phyloP scores from a whole-genome alignment of 2,113 vertebrate species.

The Eudyptes chrysolophus region DNA sequence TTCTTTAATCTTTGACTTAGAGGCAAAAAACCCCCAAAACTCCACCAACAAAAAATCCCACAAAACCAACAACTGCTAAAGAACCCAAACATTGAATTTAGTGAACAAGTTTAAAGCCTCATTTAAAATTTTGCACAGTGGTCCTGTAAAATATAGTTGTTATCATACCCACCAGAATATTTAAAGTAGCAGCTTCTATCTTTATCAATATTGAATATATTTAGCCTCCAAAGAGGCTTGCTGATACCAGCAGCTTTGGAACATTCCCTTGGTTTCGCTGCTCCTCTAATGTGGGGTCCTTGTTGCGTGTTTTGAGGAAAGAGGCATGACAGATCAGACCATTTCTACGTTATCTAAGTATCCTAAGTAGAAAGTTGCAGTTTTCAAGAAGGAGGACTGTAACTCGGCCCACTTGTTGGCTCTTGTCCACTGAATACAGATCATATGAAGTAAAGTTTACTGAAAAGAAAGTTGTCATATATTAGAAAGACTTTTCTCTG shows the following conservation, averaged over 20 bases:
- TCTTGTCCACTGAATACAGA: not conserved
- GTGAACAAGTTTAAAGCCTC: not conserved
- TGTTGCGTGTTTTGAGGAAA: not conserved
- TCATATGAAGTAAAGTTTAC: not conserved
- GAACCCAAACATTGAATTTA: not conserved
- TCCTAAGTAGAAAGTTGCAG: not conserved
- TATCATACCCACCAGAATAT: not conserved
- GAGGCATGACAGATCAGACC: not conserved
- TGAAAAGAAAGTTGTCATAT: not conserved
- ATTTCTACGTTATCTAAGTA: fast-evolving
- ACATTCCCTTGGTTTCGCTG: not conserved
- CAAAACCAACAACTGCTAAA: not conserved
- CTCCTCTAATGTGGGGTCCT: not conserved
- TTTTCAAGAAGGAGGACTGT: not conserved
- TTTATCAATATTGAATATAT: not conserved
- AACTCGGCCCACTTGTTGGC: not conserved
- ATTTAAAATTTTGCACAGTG: not conserved
- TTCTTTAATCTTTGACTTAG: not conserved
- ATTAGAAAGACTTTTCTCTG: not conserved
- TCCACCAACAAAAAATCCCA: not conserved
- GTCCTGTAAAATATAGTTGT: not conserved
- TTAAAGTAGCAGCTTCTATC: not conserved
- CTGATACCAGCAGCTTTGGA: not conserved
- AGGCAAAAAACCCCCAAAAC: not conserved
- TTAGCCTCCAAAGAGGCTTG: not conserved